Conservation (phyloP, 2,797 vertebrate species). For the Rachycentron canadum region DNA sequence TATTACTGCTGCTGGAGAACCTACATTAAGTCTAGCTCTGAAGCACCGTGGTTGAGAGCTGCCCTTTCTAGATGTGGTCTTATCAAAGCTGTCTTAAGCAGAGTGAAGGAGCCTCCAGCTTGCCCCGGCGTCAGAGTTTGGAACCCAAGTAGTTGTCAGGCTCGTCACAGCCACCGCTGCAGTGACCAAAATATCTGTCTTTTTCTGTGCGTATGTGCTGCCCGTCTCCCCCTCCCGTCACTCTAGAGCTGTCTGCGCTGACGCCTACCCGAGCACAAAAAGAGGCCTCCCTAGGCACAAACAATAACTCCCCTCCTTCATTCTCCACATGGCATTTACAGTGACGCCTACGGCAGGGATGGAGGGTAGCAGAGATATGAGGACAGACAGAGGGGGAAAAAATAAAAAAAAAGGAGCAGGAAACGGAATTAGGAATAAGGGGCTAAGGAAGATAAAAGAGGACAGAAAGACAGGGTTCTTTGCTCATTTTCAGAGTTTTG, state of each 20-base stretch:
- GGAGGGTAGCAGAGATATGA: conserved; percentile 52
- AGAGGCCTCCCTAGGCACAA: conserved; percentile 57
- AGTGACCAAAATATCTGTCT: conserved; percentile 58
- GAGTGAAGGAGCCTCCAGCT: conserved; percentile 59
- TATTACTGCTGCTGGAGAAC: conserved; percentile 50
- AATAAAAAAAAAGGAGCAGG: conserved; percentile 29
- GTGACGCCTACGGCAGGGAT: conserved; percentile 57
- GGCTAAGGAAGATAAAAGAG: conserved; percentile 64
- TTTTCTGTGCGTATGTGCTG: conserved; percentile 12
- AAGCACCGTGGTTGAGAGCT: conserved; percentile 50
- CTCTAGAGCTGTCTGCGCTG: conserved; percentile 38
- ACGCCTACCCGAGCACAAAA: conserved; percentile 38
- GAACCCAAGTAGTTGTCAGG: conserved; percentile 54
- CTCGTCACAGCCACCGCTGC: conserved; percentile 40
- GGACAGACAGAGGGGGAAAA: conserved; percentile 20
- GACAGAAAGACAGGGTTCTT: conserved; percentile 48
- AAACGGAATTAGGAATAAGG: conserved; percentile 57
- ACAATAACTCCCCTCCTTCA: conserved; percentile 53
- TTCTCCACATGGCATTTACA: conserved; percentile 69
- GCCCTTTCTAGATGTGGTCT: conserved; percentile 71
- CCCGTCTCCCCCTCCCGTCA: conserved; percentile 23
- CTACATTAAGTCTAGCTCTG: conserved; percentile 47
- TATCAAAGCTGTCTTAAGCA: conserved; percentile 64
- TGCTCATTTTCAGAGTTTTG: conserved; percentile 71
- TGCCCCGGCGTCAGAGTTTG: conserved; percentile 25